Conservation (phyloP, 2,888 invertebrate genomes). For the Agrenia bidenticulata region DNA sequence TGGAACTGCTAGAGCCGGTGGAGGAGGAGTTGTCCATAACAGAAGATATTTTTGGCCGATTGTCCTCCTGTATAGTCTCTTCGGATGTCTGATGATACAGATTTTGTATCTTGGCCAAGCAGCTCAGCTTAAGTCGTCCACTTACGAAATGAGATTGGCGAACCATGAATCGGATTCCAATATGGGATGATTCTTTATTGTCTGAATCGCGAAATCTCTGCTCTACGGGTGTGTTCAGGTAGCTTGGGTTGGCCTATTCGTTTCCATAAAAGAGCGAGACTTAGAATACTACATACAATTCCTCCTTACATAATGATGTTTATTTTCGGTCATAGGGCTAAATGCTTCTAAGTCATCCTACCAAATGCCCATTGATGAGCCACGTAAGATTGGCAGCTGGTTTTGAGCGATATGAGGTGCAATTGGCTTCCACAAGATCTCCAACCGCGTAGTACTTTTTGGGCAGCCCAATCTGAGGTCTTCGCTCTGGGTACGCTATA, state of each 20-base stretch:
- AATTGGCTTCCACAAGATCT: constrained; percentile 39
- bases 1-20: constrained; percentile 28
- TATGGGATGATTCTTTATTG: constrained; percentile 34
- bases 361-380: constrained; percentile 39
- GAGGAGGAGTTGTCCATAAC: constrained; percentile 41
- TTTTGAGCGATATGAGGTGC: constrained; percentile 45
- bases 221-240: constrained; percentile 27
- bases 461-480: constrained; percentile 32
- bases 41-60: constrained; percentile 37
- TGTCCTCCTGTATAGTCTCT: constrained; percentile 31
- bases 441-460: constrained; percentile 38
- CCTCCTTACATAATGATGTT: background rate
- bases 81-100: constrained; percentile 34
- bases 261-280: background rate
- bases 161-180: constrained; percentile 30
- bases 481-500: constrained; percentile 35
- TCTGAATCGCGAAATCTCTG: constrained; percentile 25
- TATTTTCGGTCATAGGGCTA: background rate
- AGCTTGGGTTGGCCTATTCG: constrained; percentile 26
- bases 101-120: constrained; percentile 34
- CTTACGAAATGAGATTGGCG: constrained; percentile 30
- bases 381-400: constrained; percentile 43
- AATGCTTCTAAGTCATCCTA: constrained; percentile 16
- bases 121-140: constrained; percentile 37
- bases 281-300: background rate